Base-by-base conservation (phyloP, 2,888 invertebrate genomes). In the Neocrepidodera transversa region DNA sequence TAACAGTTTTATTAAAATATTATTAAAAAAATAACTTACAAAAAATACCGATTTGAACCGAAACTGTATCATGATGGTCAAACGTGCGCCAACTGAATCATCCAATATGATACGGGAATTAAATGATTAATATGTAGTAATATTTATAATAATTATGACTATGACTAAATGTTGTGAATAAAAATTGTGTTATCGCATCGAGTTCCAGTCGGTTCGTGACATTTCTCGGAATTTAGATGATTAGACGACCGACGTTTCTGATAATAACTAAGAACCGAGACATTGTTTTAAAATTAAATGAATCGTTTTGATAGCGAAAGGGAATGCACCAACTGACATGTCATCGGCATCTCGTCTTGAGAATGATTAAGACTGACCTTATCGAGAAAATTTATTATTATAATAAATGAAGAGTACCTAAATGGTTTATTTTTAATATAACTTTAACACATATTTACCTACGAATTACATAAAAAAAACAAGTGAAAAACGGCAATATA, bases 161-260 rank as follows among this genome's bases (percentile, higher is more conserved):
- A 49, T 49, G 55, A 55, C 55, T 48, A 55, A 55, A 38, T 28
- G 11, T 45, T 23, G 10, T 16, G 28, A 32, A 52, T 36, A 47
- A 51, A 50, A 55, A 51, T 32, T 7, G 35, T 30, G 32, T 63
- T 63, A 64, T 61, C 56, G 26, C 30, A 23, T 48, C 36, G 32
- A 51, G 42, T 64, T 58, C 58, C 55, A 53, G 61, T 49, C 51
- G 43, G 52, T 53, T 56, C 61, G 49, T 60, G 58, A 55, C 56
- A 52, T 60, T 64, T 64, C 64, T 60, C 47, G 58, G 62, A 60
- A 64, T 58, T 28, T 45, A 49, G 26, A 52, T 56, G 62, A 62
- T 60, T 58, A 53, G 23, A 45, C 47, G 55, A 47, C 54, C 62
- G 55, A 58, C 58, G 55, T 60, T 38, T 28, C n/a, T 43, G 54